These are phyloP conservation scores for Protodeltote pygarga DNA, from an alignment of 2,888 invertebrate species.

Conservation along the genomic window DNA sequence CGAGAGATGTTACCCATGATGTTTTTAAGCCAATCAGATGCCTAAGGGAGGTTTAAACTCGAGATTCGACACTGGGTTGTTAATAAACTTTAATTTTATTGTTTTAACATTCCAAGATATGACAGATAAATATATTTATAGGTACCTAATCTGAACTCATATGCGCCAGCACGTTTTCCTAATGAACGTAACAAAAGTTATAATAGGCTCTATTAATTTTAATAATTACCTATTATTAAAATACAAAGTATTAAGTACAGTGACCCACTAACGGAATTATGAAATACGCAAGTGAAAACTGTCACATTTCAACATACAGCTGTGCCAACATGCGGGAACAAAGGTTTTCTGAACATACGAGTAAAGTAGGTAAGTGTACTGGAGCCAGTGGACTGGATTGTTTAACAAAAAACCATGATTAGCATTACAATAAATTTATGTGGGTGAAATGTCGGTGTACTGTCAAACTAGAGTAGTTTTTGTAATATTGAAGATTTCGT, in stretches of 20 bases:
- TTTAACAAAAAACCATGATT: conserved; percentile 38
- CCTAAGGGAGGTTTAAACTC: too few relatives aligned
- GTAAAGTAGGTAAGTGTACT: conserved; percentile 18
- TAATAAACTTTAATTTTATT: too few relatives aligned
- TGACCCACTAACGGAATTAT: conserved; percentile 50
- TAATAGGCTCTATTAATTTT: background rate
- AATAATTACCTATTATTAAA: background rate
- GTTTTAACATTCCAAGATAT: too few relatives aligned
- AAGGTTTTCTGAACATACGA: conserved; percentile 33
- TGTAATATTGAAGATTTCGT: background rate
- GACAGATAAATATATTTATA: too few relatives aligned
- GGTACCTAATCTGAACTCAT: too few relatives aligned
- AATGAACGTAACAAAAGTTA: too few relatives aligned
- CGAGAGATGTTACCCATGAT: too few relatives aligned
- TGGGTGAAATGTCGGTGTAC: conserved; percentile 33
- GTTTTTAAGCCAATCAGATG: too few relatives aligned
- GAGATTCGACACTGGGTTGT: too few relatives aligned
- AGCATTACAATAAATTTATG: conserved; percentile 39
- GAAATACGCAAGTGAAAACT: conserved; percentile 42
- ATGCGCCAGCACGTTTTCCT: too few relatives aligned
- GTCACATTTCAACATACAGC: conserved; percentile 37
- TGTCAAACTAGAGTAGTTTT: conserved; percentile 8
- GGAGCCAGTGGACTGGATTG: conserved; percentile 12
- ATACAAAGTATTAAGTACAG: conserved; percentile 21
- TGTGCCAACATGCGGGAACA: conserved; percentile 42